Conservation (phyloP, 2,113 vertebrate genomes). For the Cyrtonyx montezumae region DNA sequence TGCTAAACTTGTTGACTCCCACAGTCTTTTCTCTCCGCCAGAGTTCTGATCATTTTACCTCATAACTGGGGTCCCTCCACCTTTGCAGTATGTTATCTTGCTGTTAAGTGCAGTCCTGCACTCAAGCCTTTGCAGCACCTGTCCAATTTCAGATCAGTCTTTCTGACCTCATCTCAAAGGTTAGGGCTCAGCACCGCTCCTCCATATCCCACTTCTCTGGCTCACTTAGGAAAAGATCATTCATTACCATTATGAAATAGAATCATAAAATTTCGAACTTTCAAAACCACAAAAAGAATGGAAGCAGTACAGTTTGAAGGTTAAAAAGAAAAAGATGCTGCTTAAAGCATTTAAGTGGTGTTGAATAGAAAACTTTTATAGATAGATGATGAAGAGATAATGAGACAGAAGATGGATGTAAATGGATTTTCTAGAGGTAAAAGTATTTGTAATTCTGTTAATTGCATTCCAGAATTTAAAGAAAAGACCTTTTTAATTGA, state of each 20-base stretch:
- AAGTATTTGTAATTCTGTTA: slow-evolving; percentile 22
- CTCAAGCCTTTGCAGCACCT: not conserved
- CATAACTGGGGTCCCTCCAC: not conserved
- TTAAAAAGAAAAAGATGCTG: not conserved
- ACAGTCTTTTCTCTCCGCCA: not conserved
- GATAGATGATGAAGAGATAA: not conserved
- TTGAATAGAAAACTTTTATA: not conserved
- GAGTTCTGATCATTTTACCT: not conserved
- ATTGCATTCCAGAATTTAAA: not conserved
- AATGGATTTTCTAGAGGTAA: slow-evolving; percentile 6
- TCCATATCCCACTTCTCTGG: not conserved
- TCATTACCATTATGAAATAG: not conserved
- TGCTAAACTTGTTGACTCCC: not conserved
- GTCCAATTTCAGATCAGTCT: not conserved
- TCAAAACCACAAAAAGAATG: not conserved
- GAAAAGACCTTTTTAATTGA: not conserved
- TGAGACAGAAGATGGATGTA: not conserved
- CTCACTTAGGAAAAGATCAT: not conserved
- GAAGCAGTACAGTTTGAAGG: not conserved
- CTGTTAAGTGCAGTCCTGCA: not conserved
- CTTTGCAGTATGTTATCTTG: not conserved
- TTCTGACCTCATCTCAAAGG: not conserved
- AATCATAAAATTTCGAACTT: not conserved
- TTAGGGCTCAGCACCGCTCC: not conserved
- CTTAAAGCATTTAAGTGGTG: not conserved